These are phyloP conservation scores for Luscinia luscinia DNA, from an alignment of 2,797 vertebrate species.

Conservation along the genomic window DNA sequence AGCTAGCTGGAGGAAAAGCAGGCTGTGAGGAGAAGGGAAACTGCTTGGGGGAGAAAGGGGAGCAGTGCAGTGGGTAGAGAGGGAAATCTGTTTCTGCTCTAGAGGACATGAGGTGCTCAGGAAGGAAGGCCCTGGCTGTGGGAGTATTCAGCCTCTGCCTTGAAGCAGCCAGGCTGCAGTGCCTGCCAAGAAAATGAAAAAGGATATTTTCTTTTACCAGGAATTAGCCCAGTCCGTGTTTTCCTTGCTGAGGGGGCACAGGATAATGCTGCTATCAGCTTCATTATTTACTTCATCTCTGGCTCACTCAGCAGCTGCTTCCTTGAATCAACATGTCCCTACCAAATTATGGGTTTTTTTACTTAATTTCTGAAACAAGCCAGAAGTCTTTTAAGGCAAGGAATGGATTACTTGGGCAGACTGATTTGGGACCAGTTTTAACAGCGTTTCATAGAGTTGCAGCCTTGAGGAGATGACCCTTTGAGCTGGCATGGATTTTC, in stretches of 20 bases:
- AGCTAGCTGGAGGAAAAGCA: not conserved
- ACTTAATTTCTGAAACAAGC: not conserved
- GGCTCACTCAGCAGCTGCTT: constrained; percentile 9
- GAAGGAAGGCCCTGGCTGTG: not conserved
- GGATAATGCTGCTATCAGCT: constrained; percentile 22
- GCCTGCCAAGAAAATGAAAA: constrained; percentile 32
- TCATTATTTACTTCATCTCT: not conserved
- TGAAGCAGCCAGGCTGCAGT: not conserved
- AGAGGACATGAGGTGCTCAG: not conserved
- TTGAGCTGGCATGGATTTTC: not conserved
- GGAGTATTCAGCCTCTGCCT: constrained; percentile 5
- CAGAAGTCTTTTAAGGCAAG: not conserved
- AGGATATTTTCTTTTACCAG: constrained; percentile 8
- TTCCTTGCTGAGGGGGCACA: not conserved
- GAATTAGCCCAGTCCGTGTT: not conserved
- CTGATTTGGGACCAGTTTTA: not conserved
- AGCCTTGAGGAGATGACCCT: not conserved
- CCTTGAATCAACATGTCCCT: constrained; percentile 9
- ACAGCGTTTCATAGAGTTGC: not conserved
- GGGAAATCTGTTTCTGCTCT: not conserved
- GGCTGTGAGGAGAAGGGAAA: not conserved
- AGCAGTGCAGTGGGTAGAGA: not conserved
- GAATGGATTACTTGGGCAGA: not conserved
- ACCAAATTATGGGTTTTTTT: not conserved
- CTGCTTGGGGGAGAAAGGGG: not conserved